Evolutionary conservation across 2,888 invertebrate species (phyloP).

Genomic region (Mantis religiosa): DNA sequence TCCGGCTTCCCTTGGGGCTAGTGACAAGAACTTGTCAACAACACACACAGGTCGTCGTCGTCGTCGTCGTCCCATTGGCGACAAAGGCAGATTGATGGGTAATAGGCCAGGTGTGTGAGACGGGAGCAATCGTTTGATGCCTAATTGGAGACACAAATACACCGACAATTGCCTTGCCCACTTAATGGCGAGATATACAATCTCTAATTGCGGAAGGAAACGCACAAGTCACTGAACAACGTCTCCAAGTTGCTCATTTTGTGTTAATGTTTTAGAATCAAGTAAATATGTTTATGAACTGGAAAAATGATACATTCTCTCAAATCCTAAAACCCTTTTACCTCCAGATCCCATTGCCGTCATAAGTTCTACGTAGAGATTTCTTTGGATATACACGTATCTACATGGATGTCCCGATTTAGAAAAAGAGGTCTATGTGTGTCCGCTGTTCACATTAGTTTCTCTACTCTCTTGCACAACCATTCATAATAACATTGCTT

Average conservation of each 20-base stretch:
- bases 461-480: too few relatives aligned
- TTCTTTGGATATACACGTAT: too few relatives aligned
- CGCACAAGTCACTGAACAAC: background rate
- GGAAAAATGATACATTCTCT: too few relatives aligned
- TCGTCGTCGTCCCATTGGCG: background rate
- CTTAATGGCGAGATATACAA: background rate
- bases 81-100: background rate
- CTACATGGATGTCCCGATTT: too few relatives aligned
- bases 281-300: too few relatives aligned
- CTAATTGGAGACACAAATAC: background rate
- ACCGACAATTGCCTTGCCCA: background rate
- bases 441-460: too few relatives aligned
- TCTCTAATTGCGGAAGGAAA: background rate
- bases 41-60: background rate
- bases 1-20: background rate
- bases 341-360: too few relatives aligned
- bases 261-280: too few relatives aligned
- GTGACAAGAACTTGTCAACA: background rate
- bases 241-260: background rate
- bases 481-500: too few relatives aligned
- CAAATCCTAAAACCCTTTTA: too few relatives aligned
- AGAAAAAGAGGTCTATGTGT: too few relatives aligned
- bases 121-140: background rate
- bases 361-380: too few relatives aligned
- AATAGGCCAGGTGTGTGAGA: background rate